phyloP scores from a whole-genome alignment of 2,113 vertebrate genomes.

The Falco punctatus region DNA sequence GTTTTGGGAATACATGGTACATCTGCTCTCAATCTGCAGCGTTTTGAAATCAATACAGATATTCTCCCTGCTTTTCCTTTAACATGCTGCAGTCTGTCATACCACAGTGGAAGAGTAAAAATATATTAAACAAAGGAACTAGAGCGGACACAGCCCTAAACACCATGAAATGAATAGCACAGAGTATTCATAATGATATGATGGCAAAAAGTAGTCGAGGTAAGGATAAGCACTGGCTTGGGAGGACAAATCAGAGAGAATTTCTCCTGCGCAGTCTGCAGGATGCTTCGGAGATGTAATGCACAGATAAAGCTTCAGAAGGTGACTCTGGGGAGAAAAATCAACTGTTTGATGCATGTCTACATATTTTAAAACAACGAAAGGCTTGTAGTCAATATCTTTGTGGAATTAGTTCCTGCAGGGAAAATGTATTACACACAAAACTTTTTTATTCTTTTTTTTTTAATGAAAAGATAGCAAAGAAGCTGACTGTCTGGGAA shows the following conservation, averaged over 20 bases:
- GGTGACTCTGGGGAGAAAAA: background rate
- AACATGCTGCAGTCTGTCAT: conserved; percentile 45
- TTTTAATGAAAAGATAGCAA: conserved; percentile 53
- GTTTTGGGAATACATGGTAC: conserved; percentile 46
- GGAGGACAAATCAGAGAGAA: background rate
- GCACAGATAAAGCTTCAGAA: background rate
- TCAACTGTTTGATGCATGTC: background rate
- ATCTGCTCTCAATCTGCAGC: conserved; percentile 78
- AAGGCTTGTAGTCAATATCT: conserved; percentile 54
- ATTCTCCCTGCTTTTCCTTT: conserved; percentile 63
- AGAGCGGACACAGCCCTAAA: background rate
- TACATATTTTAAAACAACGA: conserved; percentile 50
- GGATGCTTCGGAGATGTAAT: background rate
- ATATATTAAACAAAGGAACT: conserved; percentile 20
- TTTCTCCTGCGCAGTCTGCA: background rate
- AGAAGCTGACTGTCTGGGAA: conserved; percentile 53
- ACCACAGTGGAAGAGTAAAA: conserved; percentile 34
- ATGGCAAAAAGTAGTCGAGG: background rate
- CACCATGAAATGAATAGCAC: background rate
- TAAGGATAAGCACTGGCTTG: background rate
- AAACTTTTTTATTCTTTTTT: conserved; percentile 4
- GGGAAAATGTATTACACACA: conserved; percentile 41
- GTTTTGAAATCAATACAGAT: conserved; percentile 70
- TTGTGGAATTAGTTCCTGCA: conserved; percentile 50
- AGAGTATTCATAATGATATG: background rate